A percentile compares a stretch with the other conserved stretches of the same genome.
These are phyloP conservation scores for Tyto alba DNA, from an alignment of 2,113 vertebrate genomes.

Conservation along the genomic window DNA sequence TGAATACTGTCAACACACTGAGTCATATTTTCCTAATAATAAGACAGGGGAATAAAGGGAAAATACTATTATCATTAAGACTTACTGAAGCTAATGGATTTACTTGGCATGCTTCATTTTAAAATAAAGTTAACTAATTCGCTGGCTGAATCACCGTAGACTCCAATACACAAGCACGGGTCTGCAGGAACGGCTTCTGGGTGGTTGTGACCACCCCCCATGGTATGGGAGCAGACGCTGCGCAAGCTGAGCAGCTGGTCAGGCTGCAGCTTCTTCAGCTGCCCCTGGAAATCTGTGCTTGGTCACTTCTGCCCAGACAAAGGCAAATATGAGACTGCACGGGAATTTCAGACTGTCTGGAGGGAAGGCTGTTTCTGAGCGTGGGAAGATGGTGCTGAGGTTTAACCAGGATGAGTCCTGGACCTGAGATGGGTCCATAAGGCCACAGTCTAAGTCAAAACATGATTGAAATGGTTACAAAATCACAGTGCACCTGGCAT, in stretches of 20 bases:
- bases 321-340: background rate
- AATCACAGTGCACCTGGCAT: background rate
- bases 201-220: background rate
- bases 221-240: background rate
- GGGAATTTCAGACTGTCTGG: background rate
- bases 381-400: background rate
- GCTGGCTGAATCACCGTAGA: background rate
- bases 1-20: background rate
- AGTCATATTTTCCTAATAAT: background rate
- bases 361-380: background rate
- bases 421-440: background rate
- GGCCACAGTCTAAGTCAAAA: background rate
- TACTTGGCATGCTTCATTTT: background rate
- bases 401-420: background rate
- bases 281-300: background rate
- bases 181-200: background rate
- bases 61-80: background rate
- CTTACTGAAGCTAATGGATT: background rate
- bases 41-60: background rate
- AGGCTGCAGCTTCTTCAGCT: background rate
- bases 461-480: background rate
- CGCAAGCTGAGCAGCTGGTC: background rate
- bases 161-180: background rate
- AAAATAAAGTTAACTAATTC: background rate
- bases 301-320: background rate